Base-by-base conservation (phyloP, 2,113 vertebrate species). In the Pogona vitticeps region DNA sequence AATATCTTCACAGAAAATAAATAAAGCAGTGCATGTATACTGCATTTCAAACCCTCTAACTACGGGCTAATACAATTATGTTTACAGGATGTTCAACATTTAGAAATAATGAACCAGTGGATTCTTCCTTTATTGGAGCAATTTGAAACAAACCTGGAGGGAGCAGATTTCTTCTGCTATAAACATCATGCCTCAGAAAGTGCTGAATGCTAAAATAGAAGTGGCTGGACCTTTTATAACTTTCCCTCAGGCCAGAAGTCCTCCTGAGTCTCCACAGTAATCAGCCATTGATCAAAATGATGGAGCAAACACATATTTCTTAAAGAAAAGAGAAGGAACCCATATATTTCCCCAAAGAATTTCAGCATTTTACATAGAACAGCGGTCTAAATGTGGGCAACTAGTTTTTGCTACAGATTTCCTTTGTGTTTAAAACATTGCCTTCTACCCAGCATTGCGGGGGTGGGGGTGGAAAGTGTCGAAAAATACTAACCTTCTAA, bases 41-140 rank as follows among this genome's bases (percentile, higher is more conserved):
- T 0, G 0, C 83, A 89, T 89, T 75, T 31, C 82, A 42, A 84
- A 61, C 70, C 82, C 81, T 68, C 76, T 70, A 46, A 59, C 3
- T 85, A 91, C 68, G 76, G 72, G 46, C 84, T 82, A 70, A 88
- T 73, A 82, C 82, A 88, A 82, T 91, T 85, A 87, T 31, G 58
- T 88, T 88, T 61, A 1, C 76, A 90, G 87, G 33, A 56, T 71
- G 81, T 75, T 86, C 85, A 90, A 76, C 88, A 91, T 88, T 52
- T 82, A 87, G 85, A 90, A 83, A 90, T 87, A 94, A 94, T 86
- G 88, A 93, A 78, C 80, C 88, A 75, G 59, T 88, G 63, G 86
- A 78, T 92, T 89, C 71, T 80, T 83, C 26, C 71, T 87, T 86
- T 85, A 56, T 61, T 78, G 91, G 80, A 91, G 63, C 71, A 91